phyloP scores from a whole-genome alignment of 2,888 invertebrate species.

The Eudemis profundana region DNA sequence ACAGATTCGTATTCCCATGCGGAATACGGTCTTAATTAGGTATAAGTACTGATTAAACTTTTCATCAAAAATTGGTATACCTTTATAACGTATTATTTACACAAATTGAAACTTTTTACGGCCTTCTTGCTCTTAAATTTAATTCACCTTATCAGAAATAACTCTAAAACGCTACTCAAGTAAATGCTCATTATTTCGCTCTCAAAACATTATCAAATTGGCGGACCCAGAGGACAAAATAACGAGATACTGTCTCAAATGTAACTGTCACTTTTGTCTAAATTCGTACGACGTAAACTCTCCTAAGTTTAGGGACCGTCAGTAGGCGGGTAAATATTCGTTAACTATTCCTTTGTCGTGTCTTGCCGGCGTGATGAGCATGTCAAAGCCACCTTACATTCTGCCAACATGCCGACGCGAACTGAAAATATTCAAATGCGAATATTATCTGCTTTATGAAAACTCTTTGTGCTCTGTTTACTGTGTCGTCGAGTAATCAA shows the following conservation, averaged over 20 bases:
- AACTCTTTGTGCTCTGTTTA: slow-evolving; percentile 36
- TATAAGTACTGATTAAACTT: slow-evolving; percentile 1
- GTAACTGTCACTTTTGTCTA: slow-evolving; percentile 18
- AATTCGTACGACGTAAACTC: slow-evolving; percentile 27
- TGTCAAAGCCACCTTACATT: slow-evolving; percentile 49
- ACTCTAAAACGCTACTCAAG: slow-evolving; percentile 1
- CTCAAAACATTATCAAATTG: slow-evolving; percentile 11
- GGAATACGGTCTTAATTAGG: neutral
- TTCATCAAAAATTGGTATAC: neutral
- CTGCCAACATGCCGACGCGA: slow-evolving; percentile 39
- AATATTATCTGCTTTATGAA: slow-evolving; percentile 46
- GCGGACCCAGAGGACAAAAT: slow-evolving; percentile 14
- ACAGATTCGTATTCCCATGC: neutral
- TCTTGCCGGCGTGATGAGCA: slow-evolving; percentile 62
- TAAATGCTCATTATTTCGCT: slow-evolving; percentile 4
- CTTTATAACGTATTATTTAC: neutral
- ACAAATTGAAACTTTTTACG: slow-evolving; percentile 6
- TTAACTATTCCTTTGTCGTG: slow-evolving; percentile 76
- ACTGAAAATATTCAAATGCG: slow-evolving; percentile 46
- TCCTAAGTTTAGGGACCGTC: slow-evolving; percentile 34
- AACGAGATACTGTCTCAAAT: slow-evolving; percentile 18
- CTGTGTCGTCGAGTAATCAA: slow-evolving; percentile 33
- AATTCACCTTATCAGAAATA: neutral
- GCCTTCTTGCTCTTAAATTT: neutral
- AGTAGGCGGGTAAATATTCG: slow-evolving; percentile 65